Evolutionary conservation across 2,888 invertebrate genomes (phyloP).

Genomic region (Eudasyphora cyanicolor): DNA sequence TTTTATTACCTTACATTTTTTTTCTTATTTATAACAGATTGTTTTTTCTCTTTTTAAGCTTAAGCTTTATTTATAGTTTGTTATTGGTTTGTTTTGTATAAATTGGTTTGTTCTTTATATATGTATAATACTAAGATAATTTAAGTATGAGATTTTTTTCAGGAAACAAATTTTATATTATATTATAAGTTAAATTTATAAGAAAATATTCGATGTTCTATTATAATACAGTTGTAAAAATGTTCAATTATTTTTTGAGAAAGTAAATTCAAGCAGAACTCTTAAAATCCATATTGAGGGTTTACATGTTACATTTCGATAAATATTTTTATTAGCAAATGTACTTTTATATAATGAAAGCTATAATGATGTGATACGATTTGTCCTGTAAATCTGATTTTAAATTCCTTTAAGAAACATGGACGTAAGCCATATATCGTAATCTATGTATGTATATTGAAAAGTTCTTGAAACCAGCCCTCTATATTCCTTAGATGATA

Average conservation of each 20-base stretch:
- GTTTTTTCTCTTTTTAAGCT: slow-evolving; percentile 29
- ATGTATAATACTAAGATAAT: background rate
- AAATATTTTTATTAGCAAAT: no score
- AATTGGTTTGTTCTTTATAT: slow-evolving; percentile 30
- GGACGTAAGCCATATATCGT: no score
- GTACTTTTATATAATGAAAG: no score
- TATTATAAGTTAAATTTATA: background rate
- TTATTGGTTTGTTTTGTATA: slow-evolving; percentile 35
- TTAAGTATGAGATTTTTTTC: background rate
- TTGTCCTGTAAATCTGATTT: no score
- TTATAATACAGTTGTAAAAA: background rate
- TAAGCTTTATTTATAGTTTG: slow-evolving; percentile 47
- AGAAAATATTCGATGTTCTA: background rate
- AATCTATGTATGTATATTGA: no score
- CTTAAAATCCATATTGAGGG: no score
- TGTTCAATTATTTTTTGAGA: slow-evolving; percentile 18
- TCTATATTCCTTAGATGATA: no score
- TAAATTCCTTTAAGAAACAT: no score
- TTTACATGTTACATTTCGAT: no score
- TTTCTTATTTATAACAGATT: background rate
- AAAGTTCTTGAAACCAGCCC: no score
- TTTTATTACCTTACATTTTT: background rate
- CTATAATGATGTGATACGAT: no score
- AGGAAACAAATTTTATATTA: background rate
- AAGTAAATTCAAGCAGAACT: no score